Base-by-base conservation (phyloP, 2,888 invertebrate species). In the Ctenicera cuprea region DNA sequence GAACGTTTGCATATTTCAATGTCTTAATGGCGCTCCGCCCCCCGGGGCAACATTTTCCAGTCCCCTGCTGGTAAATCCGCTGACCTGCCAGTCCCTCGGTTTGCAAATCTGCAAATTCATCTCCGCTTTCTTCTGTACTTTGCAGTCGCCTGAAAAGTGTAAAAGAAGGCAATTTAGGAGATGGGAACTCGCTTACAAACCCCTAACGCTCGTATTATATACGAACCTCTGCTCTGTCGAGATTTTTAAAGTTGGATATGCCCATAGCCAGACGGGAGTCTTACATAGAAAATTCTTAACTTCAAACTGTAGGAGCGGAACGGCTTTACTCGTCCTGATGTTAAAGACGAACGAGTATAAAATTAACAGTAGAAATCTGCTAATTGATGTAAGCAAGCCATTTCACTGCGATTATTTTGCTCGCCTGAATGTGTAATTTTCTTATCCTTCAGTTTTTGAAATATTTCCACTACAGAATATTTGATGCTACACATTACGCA, bases 41-140 rank as follows among this genome's bases (percentile, higher is more conserved):
- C 76, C 68, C 33, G 68, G 62, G 71, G 74, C 71, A 65, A 69
- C 71, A 63, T 61, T 74, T 76, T 74, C 63, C 43, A 70, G 74
- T 62, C 68, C 74, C 76, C 76, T 65, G 71, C 74, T 71, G 74
- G 64, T 64, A 76, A 76, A 76, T 76, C 74, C 65, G 76, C 76
- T 74, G 76, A 76, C 76, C 76, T 76, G 76, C 63, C 76, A 71
- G 66, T 59, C 62, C 74, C 71, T 41, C 45, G 67, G 59, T 74
- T 74, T 62, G 68, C 74, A 74, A 76, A 75, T 73, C 73, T 73
- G 76, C 76, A 43, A 76, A 73, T 73, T 73, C 70, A 76, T 76
- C 76, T 73, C 70, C 52, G 64, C 69, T 73, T 75, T 73, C 73
- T 73, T 75, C 57, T 62, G 45, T 67, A 57, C 67, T 75, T 66